Percentiles rank a stretch among this genome's conserved stretches.
Conservation (phyloP, 1,140 invertebrate species). For the Hylaeus volcanicus region DNA sequence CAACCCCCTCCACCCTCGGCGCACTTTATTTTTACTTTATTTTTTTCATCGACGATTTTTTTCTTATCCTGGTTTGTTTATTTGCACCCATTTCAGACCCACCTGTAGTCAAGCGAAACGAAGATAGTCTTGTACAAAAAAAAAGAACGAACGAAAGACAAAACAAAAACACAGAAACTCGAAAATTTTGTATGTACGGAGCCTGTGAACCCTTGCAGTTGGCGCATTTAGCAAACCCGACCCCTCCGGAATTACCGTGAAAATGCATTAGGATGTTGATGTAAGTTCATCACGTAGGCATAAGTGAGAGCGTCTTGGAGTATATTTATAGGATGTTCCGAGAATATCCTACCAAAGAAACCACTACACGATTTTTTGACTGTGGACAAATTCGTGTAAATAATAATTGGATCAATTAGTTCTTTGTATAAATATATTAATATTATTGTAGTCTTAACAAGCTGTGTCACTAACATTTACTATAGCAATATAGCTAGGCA, state of each 20-base stretch:
- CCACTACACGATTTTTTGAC: background rate
- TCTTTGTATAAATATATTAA: too few relatives aligned
- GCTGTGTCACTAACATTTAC: too few relatives aligned
- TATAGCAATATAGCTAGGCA: too few relatives aligned
- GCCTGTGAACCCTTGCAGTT: constrained; percentile 49
- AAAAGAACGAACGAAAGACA: constrained; percentile 47
- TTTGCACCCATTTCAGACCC: constrained; percentile 78
- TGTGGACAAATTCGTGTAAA: too few relatives aligned
- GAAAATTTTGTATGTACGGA: constrained; percentile 53
- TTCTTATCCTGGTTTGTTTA: constrained; percentile 70
- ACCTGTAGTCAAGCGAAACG: constrained; percentile 67
- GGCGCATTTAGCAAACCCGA: constrained; percentile 59
- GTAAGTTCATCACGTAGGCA: constrained; percentile 58
- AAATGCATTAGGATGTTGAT: constrained; percentile 53
- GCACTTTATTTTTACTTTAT: constrained; percentile 62
- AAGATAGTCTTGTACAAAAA: constrained; percentile 50
- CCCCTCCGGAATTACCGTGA: constrained; percentile 52
- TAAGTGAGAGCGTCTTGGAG: constrained; percentile 42
- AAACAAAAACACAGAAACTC: constrained; percentile 49
- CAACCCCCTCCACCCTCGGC: constrained; percentile 48
- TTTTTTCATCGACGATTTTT: constrained; percentile 58
- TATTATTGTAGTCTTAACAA: too few relatives aligned
- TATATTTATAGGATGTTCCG: constrained; percentile 35
- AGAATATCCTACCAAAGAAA: constrained; percentile 27
- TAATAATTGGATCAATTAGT: too few relatives aligned